Evolutionary conservation across 2,888 invertebrate species (phyloP), one percentile per base, ranked within the genome.

Genomic region (Oxytorus armatus): DNA sequence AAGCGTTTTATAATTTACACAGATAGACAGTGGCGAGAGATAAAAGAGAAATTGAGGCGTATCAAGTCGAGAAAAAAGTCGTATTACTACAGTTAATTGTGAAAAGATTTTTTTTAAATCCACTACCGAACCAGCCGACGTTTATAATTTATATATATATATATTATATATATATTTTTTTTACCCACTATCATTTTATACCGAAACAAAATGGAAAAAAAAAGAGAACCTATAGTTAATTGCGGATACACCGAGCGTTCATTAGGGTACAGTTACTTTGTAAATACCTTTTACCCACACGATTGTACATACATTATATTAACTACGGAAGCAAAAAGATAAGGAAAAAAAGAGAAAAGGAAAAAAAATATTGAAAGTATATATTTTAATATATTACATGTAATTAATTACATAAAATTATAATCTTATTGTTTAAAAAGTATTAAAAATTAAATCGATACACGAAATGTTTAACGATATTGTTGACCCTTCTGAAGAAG

Each of bases 351-450:
- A 66, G 63, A 74, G 65, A 76, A 55, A 16, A n/a, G 14, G 23
- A 86, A 86, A 85, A 88, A 89, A 83, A 89, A 89, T 88, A 91
- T 89, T 89, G 89, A 89, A 90, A 90, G 86, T 89, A 88, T 91
- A 91, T 91, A 91, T 91, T 91, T 91, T 91, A 91, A 91, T 91
- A 91, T 91, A 91, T 91, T 90, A 88, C 88, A 88, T 90, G 90
- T 90, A 90, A 88, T 88, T 87, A 89, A 90, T 53, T 87, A 89
- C 86, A 89, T 88, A 82, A 89, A 90, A 91, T 87, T 89, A 89
- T 89, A 90, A 89, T 86, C 90, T 87, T 90, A 91, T 90, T 90
- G 90, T 91, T 91, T 90, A 87, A 82, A 79, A 82, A 82, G 81
- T 82, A 84, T 81, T 81, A 79, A 83, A 81, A 68, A 72, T 70